Conservation (phyloP, 2,113 vertebrate genomes). For the Junco hyemalis region DNA sequence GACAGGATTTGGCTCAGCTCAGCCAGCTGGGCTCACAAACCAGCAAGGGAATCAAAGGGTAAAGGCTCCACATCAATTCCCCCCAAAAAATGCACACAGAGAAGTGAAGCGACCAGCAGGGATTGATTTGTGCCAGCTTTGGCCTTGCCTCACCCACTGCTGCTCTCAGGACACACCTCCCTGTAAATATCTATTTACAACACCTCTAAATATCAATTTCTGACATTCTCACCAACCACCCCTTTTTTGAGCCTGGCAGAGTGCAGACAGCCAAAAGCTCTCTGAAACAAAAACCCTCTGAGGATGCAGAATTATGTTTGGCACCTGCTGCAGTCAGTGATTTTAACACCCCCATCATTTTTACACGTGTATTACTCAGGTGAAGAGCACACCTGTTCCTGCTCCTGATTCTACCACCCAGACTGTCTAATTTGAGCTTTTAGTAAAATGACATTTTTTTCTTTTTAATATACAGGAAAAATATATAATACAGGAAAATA, state of each 20-base stretch:
- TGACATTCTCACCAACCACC: not conserved
- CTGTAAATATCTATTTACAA: no score
- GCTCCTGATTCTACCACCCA: not conserved
- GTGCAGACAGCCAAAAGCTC: not conserved
- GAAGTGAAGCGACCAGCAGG: no score
- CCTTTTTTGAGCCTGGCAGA: not conserved
- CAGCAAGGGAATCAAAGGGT: not conserved
- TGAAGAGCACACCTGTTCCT: not conserved
- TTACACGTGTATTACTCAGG: not conserved
- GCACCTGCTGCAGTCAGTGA: not conserved
- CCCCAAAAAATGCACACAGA: fast-evolving
- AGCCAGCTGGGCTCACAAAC: not conserved
- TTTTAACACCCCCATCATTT: not conserved
- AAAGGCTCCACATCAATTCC: not conserved
- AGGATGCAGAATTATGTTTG: not conserved
- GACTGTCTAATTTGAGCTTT: not conserved
- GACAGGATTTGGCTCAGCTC: not conserved
- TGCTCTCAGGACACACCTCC: not conserved
- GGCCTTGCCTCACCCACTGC: not conserved
- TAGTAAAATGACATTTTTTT: not conserved
- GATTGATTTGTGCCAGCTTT: not conserved
- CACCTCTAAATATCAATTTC: not conserved
- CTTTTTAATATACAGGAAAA: not conserved
- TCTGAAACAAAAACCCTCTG: not conserved
- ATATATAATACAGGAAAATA: not conserved